Conservation (phyloP, 1,140 invertebrate genomes). For the Lutraria rhynchaena region DNA sequence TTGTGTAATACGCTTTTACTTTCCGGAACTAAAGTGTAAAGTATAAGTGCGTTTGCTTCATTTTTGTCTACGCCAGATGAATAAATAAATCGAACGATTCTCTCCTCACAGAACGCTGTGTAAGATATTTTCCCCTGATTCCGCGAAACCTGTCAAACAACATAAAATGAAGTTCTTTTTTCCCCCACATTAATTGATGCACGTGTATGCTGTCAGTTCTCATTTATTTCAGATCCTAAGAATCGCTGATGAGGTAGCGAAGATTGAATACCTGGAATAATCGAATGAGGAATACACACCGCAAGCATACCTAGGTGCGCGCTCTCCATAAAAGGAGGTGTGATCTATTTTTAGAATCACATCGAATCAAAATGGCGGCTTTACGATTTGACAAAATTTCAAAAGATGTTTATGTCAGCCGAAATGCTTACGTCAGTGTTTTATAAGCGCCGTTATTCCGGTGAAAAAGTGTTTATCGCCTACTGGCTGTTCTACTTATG, state of each 20-base stretch:
- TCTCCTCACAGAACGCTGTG: no score
- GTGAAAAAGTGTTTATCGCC: no score
- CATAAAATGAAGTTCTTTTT: slow-evolving; percentile 13
- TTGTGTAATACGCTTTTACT: no score
- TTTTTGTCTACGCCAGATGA: no score
- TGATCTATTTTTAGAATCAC: slow-evolving; percentile 46
- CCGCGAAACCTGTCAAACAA: not conserved
- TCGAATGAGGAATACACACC: slow-evolving; percentile 36
- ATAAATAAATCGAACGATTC: no score
- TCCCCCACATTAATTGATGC: slow-evolving; percentile 45
- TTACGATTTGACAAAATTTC: slow-evolving; percentile 10
- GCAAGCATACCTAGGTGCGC: slow-evolving; percentile 47
- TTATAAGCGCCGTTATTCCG: no score
- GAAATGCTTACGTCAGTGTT: no score
- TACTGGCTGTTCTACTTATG: no score
- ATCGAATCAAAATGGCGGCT: slow-evolving; percentile 52
- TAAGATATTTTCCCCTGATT: no score
- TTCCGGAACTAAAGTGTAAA: no score
- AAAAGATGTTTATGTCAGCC: not conserved
- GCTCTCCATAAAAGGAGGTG: slow-evolving; percentile 60
- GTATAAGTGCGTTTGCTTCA: no score
- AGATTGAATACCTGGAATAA: slow-evolving; percentile 52
- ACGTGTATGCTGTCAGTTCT: slow-evolving; percentile 46
- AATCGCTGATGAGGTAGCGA: slow-evolving; percentile 21
- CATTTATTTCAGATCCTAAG: slow-evolving; percentile 30